Base-by-base conservation (phyloP, 2,113 vertebrate species). In the Myotis brandtii region DNA sequence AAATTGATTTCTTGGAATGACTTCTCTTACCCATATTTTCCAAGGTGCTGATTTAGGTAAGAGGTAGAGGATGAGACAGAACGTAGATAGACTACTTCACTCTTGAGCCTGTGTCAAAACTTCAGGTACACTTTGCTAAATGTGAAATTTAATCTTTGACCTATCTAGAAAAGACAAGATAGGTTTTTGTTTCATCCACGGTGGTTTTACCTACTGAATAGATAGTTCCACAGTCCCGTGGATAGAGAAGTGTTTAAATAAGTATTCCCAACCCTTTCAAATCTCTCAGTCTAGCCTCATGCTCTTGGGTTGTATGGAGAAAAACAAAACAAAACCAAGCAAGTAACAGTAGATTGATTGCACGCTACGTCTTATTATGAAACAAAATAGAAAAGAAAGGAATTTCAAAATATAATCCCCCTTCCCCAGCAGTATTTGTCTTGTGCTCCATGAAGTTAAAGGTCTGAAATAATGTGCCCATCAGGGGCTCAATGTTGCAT, bases 401-500 rank as follows among this genome's bases (percentile, higher is more conserved):
- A 98, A 98, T 98, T 98, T 98, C 98, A 98, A 98, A 98, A 98
- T 98, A 98, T 97, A 98, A 98, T 98, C 97, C 97, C 98, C 93
- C 2, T 7, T 97, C 98, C 98, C 98, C 98, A 98, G 97, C 98
- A 98, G 98, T 97, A 98, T 98, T 98, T 98, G 97, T 98, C 98
- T 98, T 98, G 96, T 98, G 98, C 98, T 98, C 98, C 96, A 96
- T 95, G 98, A 99, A 98, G 98, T 98, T 98, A 98, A 99, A 98
- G 98, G 97, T 99, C 98, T 98, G 98, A 98, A 99, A 98, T 99
- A 98, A 99, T 98, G 98, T 98, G 98, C 98, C 98, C 98, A 98
- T 98, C 98, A 99, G 98, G 98, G 98, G 98, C 97, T 98, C 98
- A 99, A 98, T 99, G 98, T 99, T 98, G 98, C 98, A 98, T 99